phyloP scores from a whole-genome alignment of 1,140 invertebrate genomes.

The Bombus pascuorum region DNA sequence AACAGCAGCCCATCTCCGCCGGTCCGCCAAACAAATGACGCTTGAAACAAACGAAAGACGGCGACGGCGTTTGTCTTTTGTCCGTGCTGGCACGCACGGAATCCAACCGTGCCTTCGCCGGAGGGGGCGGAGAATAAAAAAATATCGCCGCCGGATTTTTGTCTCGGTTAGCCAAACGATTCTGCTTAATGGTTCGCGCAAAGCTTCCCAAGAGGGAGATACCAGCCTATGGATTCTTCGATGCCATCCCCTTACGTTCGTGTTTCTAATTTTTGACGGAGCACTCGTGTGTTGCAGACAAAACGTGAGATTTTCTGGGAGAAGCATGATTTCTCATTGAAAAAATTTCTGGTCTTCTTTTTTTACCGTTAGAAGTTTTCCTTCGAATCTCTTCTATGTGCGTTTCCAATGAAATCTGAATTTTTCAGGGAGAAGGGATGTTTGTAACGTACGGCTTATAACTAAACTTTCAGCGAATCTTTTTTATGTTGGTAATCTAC shows the following conservation, averaged over 20 bases:
- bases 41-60: conserved; percentile 82
- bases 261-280: neutral
- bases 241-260: conserved; percentile 1
- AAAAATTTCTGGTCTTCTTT: too few relatives aligned
- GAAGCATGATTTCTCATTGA: too few relatives aligned
- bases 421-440: too few relatives aligned
- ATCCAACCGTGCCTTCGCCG: conserved; percentile 62
- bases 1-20: conserved; percentile 33
- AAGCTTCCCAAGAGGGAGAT: conserved; percentile 63
- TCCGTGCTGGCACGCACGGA: conserved; percentile 77
- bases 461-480: too few relatives aligned
- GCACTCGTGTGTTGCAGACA: neutral
- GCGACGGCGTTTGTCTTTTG: conserved; percentile 78
- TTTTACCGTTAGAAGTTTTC: too few relatives aligned
- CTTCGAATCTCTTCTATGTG: too few relatives aligned
- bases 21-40: conserved; percentile 80
- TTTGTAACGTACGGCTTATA: too few relatives aligned
- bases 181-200: conserved; percentile 80
- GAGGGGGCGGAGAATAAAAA: conserved; percentile 68
- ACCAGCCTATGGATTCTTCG: neutral
- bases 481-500: too few relatives aligned
- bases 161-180: conserved; percentile 81
- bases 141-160: conserved; percentile 80
- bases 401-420: too few relatives aligned
- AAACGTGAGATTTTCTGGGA: neutral